phyloP scores from a whole-genome alignment of 2,888 invertebrate genomes.

The Antitype chi region DNA sequence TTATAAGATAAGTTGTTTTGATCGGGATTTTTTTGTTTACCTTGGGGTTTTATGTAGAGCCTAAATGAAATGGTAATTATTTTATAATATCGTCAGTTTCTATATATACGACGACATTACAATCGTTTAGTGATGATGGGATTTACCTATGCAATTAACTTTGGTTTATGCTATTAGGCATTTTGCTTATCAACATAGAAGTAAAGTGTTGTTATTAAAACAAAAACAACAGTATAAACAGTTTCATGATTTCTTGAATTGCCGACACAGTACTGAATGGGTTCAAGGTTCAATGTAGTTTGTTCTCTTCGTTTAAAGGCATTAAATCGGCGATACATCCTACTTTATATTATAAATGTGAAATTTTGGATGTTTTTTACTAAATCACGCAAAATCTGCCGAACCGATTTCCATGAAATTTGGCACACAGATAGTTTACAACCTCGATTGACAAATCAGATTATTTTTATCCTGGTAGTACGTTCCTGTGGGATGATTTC shows the following conservation, averaged over 20 bases:
- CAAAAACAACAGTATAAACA: not conserved
- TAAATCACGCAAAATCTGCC: no score
- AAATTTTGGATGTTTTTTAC: no score
- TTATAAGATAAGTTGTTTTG: conserved; percentile 29
- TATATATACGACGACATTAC: not conserved
- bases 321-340: not conserved
- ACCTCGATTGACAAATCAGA: no score
- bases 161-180: not conserved
- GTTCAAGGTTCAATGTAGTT: not conserved
- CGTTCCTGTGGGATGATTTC: no score
- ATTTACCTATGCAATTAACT: conserved; percentile 27
- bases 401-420: no score
- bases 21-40: conserved; percentile 19
- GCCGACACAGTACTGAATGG: not conserved
- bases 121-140: not conserved
- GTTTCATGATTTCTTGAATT: not conserved
- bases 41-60: conserved; percentile 30
- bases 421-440: no score
- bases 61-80: conserved; percentile 14
- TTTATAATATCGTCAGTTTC: conserved; percentile 8
- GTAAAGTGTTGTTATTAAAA: not conserved
- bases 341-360: no score
- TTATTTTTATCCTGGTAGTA: no score
- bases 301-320: not conserved
- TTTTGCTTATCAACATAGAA: conserved; percentile 3